These are phyloP conservation scores for Trogon melanurus DNA, from an alignment of 2,113 vertebrate species.

Conservation along the genomic window DNA sequence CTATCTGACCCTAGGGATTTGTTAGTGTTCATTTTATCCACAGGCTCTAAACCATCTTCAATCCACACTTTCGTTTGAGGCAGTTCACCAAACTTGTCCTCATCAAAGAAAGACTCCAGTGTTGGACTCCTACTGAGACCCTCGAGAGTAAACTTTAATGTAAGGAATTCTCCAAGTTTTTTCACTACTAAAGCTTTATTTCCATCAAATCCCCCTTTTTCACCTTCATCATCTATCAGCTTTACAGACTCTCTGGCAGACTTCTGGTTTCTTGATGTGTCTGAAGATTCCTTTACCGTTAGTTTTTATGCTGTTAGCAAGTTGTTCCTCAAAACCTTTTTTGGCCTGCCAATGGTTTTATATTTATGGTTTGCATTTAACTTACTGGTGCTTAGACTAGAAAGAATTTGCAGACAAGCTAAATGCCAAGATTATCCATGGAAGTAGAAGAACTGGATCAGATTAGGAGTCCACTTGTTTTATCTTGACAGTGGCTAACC, in stretches of 20 bases:
- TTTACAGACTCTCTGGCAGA: background rate
- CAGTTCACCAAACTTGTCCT: background rate
- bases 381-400: conserved; percentile 45
- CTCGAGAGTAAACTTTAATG: background rate
- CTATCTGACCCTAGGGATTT: background rate
- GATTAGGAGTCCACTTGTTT: conserved; percentile 24
- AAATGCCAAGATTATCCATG: conserved; percentile 39
- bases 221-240: background rate
- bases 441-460: conserved; percentile 13
- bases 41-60: background rate
- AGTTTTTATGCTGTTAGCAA: background rate
- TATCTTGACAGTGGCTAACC: conserved; percentile 24
- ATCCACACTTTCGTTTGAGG: background rate
- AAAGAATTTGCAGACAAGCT: conserved; percentile 49
- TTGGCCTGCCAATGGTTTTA: conserved; percentile 5
- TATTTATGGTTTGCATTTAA: conserved; percentile 44
- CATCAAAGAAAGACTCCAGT: background rate
- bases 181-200: background rate
- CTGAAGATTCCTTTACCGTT: conserved; percentile 11
- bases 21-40: background rate
- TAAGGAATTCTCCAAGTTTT: background rate
- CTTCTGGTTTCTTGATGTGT: background rate
- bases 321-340: conserved; percentile 15
- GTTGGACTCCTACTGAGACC: background rate
- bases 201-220: background rate